A percentile compares a stretch with the other conserved stretches of the same genome.
Evolutionary conservation across 2,113 vertebrate species (phyloP).

Genomic region (Bombycilla garrulus): DNA sequence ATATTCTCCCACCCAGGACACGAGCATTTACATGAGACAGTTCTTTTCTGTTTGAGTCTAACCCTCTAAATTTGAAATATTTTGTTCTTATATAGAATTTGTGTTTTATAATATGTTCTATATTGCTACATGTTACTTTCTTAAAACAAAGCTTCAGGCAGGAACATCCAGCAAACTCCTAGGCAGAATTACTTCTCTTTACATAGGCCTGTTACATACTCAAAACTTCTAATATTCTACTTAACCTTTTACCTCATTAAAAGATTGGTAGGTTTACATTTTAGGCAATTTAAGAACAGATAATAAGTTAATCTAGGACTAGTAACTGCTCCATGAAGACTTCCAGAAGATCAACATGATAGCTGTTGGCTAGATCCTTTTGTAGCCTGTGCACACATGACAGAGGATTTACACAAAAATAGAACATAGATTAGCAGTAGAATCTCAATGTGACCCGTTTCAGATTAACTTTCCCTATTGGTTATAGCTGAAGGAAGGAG

Average conservation of each 20-base stretch:
- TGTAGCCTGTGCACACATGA: background rate
- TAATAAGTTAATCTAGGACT: conserved; percentile 61
- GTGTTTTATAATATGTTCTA: background rate
- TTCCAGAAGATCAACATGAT: conserved; percentile 35
- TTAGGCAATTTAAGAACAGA: conserved; percentile 54
- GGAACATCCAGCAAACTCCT: background rate
- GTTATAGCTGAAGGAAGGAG: background rate
- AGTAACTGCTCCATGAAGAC: conserved; percentile 14
- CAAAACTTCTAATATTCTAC: conserved; percentile 15
- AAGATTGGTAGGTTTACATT: conserved; percentile 45
- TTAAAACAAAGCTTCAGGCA: background rate
- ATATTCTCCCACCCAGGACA: background rate
- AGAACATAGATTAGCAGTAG: conserved; percentile 47
- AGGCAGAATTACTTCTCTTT: background rate
- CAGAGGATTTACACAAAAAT: conserved; percentile 52
- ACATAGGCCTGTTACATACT: background rate
- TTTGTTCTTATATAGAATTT: background rate
- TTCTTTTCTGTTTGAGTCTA: background rate
- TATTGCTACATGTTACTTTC: background rate
- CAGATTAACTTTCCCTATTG: conserved; percentile 55
- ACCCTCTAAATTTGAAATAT: background rate
- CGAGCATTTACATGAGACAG: background rate
- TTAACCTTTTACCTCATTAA: conserved; percentile 62
- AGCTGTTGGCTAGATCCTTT: conserved; percentile 15
- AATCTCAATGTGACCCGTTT: conserved; percentile 48